Percentiles rank a stretch among this genome's conserved stretches.
Evolutionary conservation across 2,888 invertebrate genomes (phyloP).

Genomic region (Boloria euphrosyne): DNA sequence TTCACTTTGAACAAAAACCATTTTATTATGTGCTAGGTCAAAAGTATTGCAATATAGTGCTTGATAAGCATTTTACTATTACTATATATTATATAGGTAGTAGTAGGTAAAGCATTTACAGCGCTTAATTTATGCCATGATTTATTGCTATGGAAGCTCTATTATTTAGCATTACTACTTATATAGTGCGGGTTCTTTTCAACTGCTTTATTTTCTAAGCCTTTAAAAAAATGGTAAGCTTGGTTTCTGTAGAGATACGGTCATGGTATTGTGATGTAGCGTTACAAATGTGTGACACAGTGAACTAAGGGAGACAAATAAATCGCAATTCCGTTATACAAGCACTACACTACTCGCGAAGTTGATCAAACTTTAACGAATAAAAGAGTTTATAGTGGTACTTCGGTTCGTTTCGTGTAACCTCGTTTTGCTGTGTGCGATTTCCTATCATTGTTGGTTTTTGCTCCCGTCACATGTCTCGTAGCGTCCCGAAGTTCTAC

Average conservation of each 20-base stretch:
- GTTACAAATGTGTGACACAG: conserved; percentile 18
- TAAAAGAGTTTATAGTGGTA: too few species aligned
- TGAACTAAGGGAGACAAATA: conserved; percentile 20
- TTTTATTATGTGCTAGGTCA: neutral
- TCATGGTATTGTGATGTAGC: conserved; percentile 9
- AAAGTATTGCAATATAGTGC: neutral
- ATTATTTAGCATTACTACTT: neutral
- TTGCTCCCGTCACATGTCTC: too few species aligned
- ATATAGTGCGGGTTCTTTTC: neutral
- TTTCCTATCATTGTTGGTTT: too few species aligned
- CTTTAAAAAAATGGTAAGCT: neutral
- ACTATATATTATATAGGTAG: too few species aligned
- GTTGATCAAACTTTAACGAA: too few species aligned
- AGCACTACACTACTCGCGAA: too few species aligned
- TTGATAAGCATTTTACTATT: neutral
- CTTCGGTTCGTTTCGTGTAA: too few species aligned
- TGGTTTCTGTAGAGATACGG: neutral
- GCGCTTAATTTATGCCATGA: too few species aligned
- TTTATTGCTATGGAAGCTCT: neutral
- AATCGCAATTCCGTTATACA: conserved; percentile 32
- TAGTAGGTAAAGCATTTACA: neutral
- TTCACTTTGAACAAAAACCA: neutral
- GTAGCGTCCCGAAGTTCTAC: too few species aligned
- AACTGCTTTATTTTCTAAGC: neutral
- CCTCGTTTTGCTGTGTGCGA: too few species aligned